phyloP scores from a whole-genome alignment of 2,888 invertebrate species.

The Athetis lepigone region DNA sequence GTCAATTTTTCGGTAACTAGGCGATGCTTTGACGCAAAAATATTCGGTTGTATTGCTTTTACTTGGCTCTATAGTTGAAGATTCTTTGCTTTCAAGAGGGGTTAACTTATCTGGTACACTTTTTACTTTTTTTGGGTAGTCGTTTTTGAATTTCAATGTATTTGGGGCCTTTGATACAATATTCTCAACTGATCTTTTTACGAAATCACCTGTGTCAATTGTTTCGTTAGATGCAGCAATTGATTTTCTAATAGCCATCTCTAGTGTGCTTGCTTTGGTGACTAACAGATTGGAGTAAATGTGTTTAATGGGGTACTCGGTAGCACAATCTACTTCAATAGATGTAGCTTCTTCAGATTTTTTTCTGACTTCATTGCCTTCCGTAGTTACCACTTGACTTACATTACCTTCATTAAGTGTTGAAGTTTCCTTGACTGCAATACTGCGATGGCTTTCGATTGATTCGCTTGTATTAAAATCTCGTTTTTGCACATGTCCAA shows the following conservation, averaged over 20 bases:
- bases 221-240: not conserved
- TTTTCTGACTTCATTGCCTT: not conserved
- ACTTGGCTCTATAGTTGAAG: not conserved
- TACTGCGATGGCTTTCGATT: not conserved
- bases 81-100: not conserved
- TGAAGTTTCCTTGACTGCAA: not conserved
- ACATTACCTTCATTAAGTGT: not conserved
- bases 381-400: not conserved
- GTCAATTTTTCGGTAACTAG: not conserved
- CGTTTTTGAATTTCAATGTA: slow-evolving; percentile 6
- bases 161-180: not conserved
- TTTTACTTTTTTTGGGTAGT: not conserved
- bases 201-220: slow-evolving; percentile 1
- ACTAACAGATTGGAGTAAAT: not conserved
- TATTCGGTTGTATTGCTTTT: not conserved
- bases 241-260: slow-evolving; percentile 5
- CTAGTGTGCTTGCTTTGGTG: slow-evolving; percentile 1
- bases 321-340: not conserved
- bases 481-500: not conserved
- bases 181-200: slow-evolving; percentile 14
- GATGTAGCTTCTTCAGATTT: not conserved
- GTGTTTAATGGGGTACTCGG: not conserved
- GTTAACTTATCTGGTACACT: not conserved
- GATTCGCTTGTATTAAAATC: not conserved
- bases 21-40: not conserved